Base-by-base conservation (phyloP, 2,797 vertebrate species). In the Paramormyrops hopkinsi region DNA sequence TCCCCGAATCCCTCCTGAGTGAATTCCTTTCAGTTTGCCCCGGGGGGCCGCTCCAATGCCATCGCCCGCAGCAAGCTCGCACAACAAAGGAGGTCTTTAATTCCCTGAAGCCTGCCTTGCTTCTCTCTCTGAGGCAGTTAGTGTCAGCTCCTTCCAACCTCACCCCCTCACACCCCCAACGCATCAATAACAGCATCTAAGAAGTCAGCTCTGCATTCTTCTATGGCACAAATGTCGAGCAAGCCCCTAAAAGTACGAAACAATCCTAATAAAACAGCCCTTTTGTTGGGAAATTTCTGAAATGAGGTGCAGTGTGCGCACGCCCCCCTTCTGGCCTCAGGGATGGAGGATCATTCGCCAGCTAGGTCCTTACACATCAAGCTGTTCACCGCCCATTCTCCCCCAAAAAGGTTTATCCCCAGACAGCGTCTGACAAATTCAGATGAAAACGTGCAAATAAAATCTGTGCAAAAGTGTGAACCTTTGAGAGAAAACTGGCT, bases 31-130 rank as follows among this genome's bases (percentile, higher is more conserved):
- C 48, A 86, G 46, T 51, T 22, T 86, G 48, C 25, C 51, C 48
- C 11, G 22, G 51, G 51, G 76, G 76, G 48, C 51, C 50, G 50
- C 83, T 85, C 83, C 83, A 85, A 17, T 86, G 84, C 84, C 84
- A 33, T 53, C 48, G 84, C 48, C 51, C 22, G 46, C n/a, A 86
- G 84, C 25, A 53, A 53, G 84, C 29, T 53, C 25, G 9, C 48
- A 86, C 46, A 86, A 86, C 84, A 86, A 86, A 86, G 84, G 84
- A 51, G 22, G 84, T 33, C 84, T 86, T 86, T 86, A 86, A 86
- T 86, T 86, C 84, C 84, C 84, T 17, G 51, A 86, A 86, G 84
- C 48, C 84, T 53, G 84, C 48, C 84, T 86, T 53, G 48, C 84
- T 86, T 86, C 84, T 29, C 76, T 82, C 29, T 86, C 84, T 33